Percentiles rank a stretch among this genome's conserved stretches.
These are phyloP conservation scores for Spea bombifrons DNA, from an alignment of 2,113 vertebrate species.

Conservation along the genomic window DNA sequence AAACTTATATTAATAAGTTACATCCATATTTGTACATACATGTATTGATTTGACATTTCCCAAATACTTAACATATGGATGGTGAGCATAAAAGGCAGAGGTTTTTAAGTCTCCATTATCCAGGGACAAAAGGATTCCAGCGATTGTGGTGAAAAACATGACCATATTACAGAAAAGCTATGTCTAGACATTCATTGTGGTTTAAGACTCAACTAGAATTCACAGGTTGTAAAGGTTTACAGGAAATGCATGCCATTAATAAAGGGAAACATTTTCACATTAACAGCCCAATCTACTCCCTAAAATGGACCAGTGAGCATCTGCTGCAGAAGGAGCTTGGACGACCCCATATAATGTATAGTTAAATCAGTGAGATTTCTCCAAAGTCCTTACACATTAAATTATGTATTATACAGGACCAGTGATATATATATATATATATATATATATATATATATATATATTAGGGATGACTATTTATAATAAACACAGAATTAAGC, in stretches of 20 bases:
- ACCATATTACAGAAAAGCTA: slow-evolving; percentile 15
- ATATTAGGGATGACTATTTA: no score
- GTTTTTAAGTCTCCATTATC: background rate
- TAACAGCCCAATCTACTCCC: background rate
- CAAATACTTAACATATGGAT: background rate
- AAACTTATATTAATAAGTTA: no score
- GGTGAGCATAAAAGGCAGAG: background rate
- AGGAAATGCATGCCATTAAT: background rate
- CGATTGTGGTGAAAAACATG: background rate
- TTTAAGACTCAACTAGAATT: slow-evolving; percentile 28
- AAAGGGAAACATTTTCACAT: background rate
- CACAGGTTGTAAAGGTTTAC: background rate
- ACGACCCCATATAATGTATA: no score
- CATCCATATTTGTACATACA: no score
- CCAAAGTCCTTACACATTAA: no score
- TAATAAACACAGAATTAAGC: no score
- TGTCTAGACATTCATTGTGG: slow-evolving; percentile 41
- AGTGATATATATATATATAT: no score
- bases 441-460: no score
- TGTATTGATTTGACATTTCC: background rate
- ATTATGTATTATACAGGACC: no score
- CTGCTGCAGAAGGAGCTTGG: background rate
- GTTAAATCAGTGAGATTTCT: no score
- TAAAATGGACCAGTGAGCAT: background rate
- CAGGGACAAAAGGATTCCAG: slow-evolving; percentile 17